These are phyloP conservation scores for Sisyra terminalis DNA, from an alignment of 2,888 invertebrate genomes.

Conservation along the genomic window DNA sequence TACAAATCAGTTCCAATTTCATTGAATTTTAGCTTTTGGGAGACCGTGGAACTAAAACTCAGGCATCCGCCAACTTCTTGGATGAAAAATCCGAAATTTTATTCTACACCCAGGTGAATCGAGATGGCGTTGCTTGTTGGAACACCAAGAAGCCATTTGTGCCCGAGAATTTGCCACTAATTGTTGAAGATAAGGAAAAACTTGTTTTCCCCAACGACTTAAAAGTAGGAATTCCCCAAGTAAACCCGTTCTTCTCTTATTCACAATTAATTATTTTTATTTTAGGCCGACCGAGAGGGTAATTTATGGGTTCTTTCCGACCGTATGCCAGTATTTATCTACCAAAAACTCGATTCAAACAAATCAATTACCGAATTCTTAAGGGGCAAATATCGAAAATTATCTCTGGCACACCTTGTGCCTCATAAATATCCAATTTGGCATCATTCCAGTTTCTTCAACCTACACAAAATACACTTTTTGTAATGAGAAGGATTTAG, in stretches of 20 bases:
- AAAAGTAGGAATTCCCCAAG: slow-evolving; percentile 28
- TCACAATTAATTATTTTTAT: slow-evolving; percentile 11
- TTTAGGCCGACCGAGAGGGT: slow-evolving; percentile 40
- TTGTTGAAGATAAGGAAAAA: slow-evolving; percentile 47
- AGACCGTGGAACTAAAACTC: slow-evolving; percentile 50
- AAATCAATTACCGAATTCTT: slow-evolving; percentile 45
- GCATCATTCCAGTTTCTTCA: too few relatives aligned
- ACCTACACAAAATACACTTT: too few relatives aligned
- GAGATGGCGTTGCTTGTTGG: slow-evolving; percentile 69
- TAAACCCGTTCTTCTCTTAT: not conserved
- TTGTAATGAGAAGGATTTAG: too few relatives aligned
- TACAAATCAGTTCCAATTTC: not conserved
- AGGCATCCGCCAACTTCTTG: slow-evolving; percentile 56
- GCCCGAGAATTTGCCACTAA: slow-evolving; percentile 45
- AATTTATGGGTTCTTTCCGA: slow-evolving; percentile 63
- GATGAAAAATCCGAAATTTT: slow-evolving; percentile 50
- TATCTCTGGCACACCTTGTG: too few relatives aligned
- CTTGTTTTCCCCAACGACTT: slow-evolving; percentile 66
- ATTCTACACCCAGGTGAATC: slow-evolving; percentile 63
- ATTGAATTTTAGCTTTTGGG: slow-evolving; percentile 37
- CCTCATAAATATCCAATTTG: too few relatives aligned
- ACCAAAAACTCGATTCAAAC: slow-evolving; percentile 44
- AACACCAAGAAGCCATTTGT: slow-evolving; percentile 49
- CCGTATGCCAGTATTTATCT: slow-evolving; percentile 55
- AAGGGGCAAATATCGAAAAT: slow-evolving; percentile 20